Percentiles rank a stretch among this genome's conserved stretches.
phyloP scores from a whole-genome alignment of 2,113 vertebrate genomes.

The Colaptes auratus region DNA sequence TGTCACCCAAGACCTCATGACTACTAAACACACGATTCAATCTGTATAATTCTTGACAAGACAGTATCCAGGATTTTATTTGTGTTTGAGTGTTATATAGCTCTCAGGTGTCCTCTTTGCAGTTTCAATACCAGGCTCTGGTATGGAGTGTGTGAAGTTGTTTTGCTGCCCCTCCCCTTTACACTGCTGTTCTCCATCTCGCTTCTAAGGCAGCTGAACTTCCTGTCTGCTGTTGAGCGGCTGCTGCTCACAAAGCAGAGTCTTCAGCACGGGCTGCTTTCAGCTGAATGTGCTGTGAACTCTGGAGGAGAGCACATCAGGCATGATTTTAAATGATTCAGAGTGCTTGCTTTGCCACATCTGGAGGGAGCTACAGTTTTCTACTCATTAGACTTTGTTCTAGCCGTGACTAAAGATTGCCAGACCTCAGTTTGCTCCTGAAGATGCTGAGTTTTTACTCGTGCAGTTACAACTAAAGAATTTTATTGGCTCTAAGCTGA shows the following conservation, averaged over 20 bases:
- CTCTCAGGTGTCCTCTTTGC: not conserved
- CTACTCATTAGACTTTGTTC: not conserved
- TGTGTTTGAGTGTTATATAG: not conserved
- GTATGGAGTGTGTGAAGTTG: not conserved
- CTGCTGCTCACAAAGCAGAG: constrained; percentile 10
- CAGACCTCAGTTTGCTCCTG: not conserved
- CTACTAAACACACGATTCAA: not conserved
- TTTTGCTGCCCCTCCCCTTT: constrained; percentile 2
- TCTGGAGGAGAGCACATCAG: not conserved
- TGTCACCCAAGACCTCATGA: no score
- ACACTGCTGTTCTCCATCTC: not conserved
- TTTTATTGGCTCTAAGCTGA: not conserved
- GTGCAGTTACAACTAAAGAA: not conserved
- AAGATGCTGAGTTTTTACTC: not conserved
- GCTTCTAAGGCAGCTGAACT: not conserved
- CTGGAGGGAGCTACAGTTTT: not conserved
- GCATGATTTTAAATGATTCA: not conserved
- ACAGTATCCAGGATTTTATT: not conserved
- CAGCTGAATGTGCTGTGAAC: fast-evolving
- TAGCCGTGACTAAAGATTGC: not conserved
- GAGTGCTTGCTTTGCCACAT: not conserved
- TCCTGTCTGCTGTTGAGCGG: constrained; percentile 24
- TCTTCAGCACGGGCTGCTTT: not conserved
- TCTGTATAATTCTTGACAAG: not conserved
- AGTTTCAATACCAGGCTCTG: not conserved